Evolutionary conservation across 64 coral and sea anemone species (phyloP).

Genomic region (Pocillopora damicornis): DNA sequence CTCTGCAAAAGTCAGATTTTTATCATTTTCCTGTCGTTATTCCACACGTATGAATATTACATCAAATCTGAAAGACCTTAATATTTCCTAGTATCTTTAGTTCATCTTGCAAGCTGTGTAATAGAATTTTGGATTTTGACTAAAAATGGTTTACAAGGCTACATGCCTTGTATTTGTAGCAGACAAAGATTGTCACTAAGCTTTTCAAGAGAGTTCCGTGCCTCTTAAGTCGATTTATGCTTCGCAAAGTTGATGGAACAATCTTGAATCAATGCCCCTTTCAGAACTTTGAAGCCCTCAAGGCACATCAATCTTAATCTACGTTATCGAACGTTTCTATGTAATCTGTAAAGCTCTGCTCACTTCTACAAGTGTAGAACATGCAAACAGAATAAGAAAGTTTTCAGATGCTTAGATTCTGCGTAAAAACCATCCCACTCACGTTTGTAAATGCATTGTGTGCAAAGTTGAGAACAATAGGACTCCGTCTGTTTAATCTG

Average conservation of each 20-base stretch:
- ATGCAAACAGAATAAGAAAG: too few species aligned
- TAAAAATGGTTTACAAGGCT: too few species aligned
- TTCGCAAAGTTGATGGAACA: background rate
- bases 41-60: too few species aligned
- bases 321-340: background rate
- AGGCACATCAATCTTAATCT: background rate
- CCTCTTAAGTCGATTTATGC: background rate
- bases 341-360: background rate
- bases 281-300: background rate
- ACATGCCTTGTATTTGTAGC: too few species aligned
- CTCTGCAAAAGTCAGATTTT: too few species aligned
- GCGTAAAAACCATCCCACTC: background rate
- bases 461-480: background rate
- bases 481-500: constrained; percentile 8
- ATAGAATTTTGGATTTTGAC: too few species aligned
- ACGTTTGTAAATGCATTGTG: background rate
- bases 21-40: too few species aligned
- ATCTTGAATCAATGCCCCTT: background rate
- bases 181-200: too few species aligned
- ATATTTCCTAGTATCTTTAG: too few species aligned
- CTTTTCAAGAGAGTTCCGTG: too few species aligned
- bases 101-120: too few species aligned
- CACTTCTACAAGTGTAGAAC: background rate
- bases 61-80: too few species aligned
- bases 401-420: background rate